Evolutionary conservation across 2,888 invertebrate species (phyloP).

Genomic region (Apodemia duryi): DNA sequence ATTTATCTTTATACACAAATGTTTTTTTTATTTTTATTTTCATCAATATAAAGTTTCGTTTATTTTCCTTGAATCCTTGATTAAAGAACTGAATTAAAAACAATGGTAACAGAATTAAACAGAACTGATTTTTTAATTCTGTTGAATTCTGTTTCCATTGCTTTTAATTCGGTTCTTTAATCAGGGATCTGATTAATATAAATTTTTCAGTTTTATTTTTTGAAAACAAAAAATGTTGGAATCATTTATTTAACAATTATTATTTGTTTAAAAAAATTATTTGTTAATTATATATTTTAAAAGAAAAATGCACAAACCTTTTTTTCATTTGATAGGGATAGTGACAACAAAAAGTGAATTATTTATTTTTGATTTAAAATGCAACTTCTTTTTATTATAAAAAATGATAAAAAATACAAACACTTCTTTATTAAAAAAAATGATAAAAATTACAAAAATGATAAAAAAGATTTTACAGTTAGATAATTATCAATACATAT

Average conservation of each 20-base stretch:
- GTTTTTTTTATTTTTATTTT: too few species aligned
- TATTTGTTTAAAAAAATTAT: background rate
- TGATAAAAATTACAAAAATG: too few species aligned
- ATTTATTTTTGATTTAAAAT: background rate
- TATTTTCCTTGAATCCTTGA: too few species aligned
- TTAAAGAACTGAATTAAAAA: slow-evolving; percentile 2
- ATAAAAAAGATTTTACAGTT: slow-evolving; percentile 4
- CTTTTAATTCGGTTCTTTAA: slow-evolving; percentile 4
- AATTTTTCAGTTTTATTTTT: background rate
- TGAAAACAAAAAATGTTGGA: too few species aligned
- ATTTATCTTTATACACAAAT: too few species aligned
- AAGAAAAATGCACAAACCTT: background rate
- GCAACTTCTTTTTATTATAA: too few species aligned
- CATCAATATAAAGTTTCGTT: too few species aligned
- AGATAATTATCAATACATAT: slow-evolving; percentile 10
- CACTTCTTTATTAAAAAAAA: slow-evolving; percentile 6
- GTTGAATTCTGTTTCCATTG: slow-evolving; percentile 1
- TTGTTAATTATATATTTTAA: background rate
- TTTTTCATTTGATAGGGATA: background rate
- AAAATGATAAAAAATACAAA: too few species aligned
- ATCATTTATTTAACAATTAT: background rate
- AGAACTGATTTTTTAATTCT: slow-evolving; percentile 6
- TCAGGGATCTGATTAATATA: slow-evolving; percentile 4
- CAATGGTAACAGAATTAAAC: slow-evolving; percentile 11
- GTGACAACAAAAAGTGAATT: background rate